Percentiles rank a stretch among this genome's conserved stretches.
Conservation (phyloP, 53 echinoderm and acorn worm genomes). For the Arbacia lixula region DNA sequence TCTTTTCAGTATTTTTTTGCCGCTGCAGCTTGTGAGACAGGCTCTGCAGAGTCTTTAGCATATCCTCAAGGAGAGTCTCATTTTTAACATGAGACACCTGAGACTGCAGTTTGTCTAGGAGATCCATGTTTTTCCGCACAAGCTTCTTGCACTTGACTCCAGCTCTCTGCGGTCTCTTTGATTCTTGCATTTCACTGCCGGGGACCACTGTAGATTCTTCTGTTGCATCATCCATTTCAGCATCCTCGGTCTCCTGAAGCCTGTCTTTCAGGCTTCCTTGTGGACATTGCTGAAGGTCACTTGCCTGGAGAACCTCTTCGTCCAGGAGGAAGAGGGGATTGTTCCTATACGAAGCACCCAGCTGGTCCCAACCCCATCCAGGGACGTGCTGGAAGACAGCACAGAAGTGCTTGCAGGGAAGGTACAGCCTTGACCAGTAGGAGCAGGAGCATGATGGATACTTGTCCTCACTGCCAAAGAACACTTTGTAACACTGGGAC, state of each 20-base stretch:
- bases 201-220: background rate
- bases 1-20: background rate
- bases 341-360: constrained; percentile 54
- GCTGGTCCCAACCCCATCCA: constrained; percentile 68
- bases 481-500: constrained; percentile 7
- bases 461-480: constrained; percentile 55
- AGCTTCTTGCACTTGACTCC: constrained; percentile 28
- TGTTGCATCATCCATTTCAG: background rate
- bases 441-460: constrained; percentile 68
- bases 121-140: constrained; percentile 28
- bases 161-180: constrained; percentile 13
- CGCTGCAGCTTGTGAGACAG: constrained; percentile 4
- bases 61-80: constrained; percentile 22
- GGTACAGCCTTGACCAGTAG: constrained; percentile 41
- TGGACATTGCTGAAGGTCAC: background rate
- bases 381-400: constrained; percentile 53
- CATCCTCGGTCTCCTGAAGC: background rate
- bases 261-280: background rate
- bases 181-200: background rate
- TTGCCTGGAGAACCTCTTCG: constrained; percentile 7
- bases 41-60: constrained; percentile 9
- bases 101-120: constrained; percentile 20
- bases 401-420: constrained; percentile 70
- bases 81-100: constrained; percentile 27
- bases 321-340: constrained; percentile 68